Evolutionary conservation across 2,113 vertebrate genomes (phyloP).

Genomic region (Sylvia atricapilla): DNA sequence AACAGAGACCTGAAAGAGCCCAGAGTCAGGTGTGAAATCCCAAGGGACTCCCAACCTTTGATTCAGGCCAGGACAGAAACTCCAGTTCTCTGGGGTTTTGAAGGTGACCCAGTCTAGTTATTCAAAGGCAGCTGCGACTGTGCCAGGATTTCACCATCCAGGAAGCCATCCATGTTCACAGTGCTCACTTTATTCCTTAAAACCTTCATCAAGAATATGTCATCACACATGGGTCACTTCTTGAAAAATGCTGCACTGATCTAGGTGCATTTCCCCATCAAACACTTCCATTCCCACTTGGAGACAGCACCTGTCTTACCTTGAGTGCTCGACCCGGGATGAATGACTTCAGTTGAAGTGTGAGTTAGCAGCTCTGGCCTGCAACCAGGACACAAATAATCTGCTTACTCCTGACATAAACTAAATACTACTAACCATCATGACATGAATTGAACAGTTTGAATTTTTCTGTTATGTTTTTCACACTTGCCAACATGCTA

Average conservation of each 20-base stretch:
- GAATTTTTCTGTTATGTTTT: background rate
- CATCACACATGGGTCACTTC: background rate
- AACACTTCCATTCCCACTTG: background rate
- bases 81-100: background rate
- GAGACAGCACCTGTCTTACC: slow-evolving; percentile 42
- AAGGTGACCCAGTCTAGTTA: background rate
- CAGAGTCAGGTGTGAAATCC: background rate
- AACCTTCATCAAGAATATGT: background rate
- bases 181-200: background rate
- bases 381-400: background rate
- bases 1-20: background rate
- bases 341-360: slow-evolving; percentile 15
- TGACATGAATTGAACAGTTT: background rate
- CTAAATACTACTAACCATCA: background rate
- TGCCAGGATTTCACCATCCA: background rate
- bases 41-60: background rate
- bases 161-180: background rate
- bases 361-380: slow-evolving; percentile 78
- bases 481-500: background rate
- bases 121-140: background rate
- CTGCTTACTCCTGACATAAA: background rate
- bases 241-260: background rate
- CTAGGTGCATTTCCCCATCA: background rate
- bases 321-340: slow-evolving; percentile 22
- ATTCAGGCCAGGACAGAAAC: background rate